Evolutionary conservation across 1,140 invertebrate species (phyloP).

Genomic region (Cryptotermes secundus): DNA sequence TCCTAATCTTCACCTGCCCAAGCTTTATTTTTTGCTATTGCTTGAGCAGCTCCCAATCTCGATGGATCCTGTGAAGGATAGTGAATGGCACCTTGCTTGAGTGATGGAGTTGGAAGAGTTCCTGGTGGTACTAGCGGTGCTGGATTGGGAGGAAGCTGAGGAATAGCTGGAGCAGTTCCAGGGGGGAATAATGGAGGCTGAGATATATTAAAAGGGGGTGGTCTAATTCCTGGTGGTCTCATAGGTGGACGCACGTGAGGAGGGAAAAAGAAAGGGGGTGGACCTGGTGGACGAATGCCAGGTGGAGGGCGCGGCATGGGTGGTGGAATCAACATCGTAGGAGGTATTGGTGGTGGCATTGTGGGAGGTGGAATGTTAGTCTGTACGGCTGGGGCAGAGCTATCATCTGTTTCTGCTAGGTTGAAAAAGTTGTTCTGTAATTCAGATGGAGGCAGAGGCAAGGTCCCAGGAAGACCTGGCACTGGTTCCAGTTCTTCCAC

Average conservation of each 20-base stretch:
- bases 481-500: conserved; percentile 72
- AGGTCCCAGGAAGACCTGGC: conserved; percentile 78
- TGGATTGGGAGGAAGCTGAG: conserved; percentile 40
- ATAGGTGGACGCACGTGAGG: conserved; percentile 54
- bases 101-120: conserved; percentile 45
- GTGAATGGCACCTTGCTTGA: conserved; percentile 58
- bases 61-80: conserved; percentile 95
- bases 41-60: conserved; percentile 70
- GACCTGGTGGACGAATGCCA: conserved; percentile 39
- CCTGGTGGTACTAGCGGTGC: conserved; percentile 54
- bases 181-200: conserved; percentile 40
- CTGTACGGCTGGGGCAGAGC: conserved; percentile 49
- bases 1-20: conserved; percentile 30
- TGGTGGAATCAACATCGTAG: conserved; percentile 49
- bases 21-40: conserved; percentile 32
- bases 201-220: conserved; percentile 37
- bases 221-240: conserved; percentile 40
- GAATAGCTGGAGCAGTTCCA: conserved; percentile 37
- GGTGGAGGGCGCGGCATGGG: conserved; percentile 47
- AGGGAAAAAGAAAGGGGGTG: conserved; percentile 44
- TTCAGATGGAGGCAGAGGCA: conserved; percentile 76
- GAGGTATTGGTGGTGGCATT: conserved; percentile 53
- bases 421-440: conserved; percentile 83
- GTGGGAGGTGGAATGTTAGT: conserved; percentile 55
- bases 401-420: conserved; percentile 51